These are phyloP conservation scores for Epizoanthus ramosus DNA, from an alignment of 92 coral and sea anemone species.

Conservation along the genomic window DNA sequence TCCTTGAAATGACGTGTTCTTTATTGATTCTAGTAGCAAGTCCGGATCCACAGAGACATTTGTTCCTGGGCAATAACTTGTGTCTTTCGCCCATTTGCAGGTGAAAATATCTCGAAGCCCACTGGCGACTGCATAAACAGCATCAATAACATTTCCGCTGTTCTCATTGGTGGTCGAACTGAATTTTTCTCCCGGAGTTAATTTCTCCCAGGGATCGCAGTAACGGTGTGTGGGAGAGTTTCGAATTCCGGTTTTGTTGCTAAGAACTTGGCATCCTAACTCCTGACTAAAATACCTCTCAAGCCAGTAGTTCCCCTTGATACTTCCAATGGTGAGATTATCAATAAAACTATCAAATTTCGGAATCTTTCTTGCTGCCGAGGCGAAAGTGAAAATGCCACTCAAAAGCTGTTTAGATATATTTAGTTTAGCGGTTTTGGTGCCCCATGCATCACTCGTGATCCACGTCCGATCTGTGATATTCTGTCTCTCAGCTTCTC, in stretches of 20 bases:
- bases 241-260: not conserved
- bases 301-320: constrained; percentile 72
- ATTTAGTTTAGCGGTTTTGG: constrained; percentile 53
- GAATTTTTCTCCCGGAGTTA: constrained; percentile 39
- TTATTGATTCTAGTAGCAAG: constrained; percentile 59
- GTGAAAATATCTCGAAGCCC: constrained; percentile 67
- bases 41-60: constrained; percentile 55
- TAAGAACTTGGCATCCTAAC: constrained; percentile 59
- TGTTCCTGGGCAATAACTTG: constrained; percentile 54
- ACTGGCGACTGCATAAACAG: constrained; percentile 76
- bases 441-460: constrained; percentile 92
- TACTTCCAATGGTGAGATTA: constrained; percentile 51
- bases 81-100: constrained; percentile 45
- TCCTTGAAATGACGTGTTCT: constrained; percentile 64
- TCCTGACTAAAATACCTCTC: constrained; percentile 59
- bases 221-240: constrained; percentile 11
- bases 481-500: constrained; percentile 65
- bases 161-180: constrained; percentile 50
- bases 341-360: constrained; percentile 57
- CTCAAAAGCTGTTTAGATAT: constrained; percentile 56
- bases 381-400: constrained; percentile 83
- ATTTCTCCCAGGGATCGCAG: constrained; percentile 63
- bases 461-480: constrained; percentile 88
- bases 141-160: constrained; percentile 82
- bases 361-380: constrained; percentile 58